Conservation (phyloP, 2,888 invertebrate genomes). For the Sialis lutaria region DNA sequence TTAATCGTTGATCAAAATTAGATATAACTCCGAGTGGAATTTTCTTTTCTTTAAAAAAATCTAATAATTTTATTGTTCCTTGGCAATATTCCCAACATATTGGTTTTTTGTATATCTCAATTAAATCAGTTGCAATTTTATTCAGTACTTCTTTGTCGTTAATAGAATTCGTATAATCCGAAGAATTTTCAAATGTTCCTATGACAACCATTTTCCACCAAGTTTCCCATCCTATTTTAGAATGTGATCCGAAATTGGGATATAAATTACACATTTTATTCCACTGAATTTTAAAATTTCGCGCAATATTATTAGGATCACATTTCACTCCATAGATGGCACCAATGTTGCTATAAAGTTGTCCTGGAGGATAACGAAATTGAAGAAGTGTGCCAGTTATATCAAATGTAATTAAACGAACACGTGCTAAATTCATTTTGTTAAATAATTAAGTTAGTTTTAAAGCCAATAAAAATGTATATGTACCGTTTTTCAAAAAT, state of each 20-base stretch:
- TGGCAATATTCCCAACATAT: constrained; percentile 56
- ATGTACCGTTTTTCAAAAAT: too few relatives aligned
- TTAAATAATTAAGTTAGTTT: not conserved
- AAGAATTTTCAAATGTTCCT: constrained; percentile 40
- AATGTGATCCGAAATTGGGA: constrained; percentile 63
- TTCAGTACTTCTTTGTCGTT: constrained; percentile 25
- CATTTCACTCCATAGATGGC: constrained; percentile 46
- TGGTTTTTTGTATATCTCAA: constrained; percentile 50
- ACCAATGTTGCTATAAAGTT: constrained; percentile 57
- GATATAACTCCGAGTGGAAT: constrained; percentile 60
- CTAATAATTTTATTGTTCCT: constrained; percentile 46
- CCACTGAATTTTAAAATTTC: constrained; percentile 47
- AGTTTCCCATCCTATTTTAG: constrained; percentile 50
- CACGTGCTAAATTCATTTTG: constrained; percentile 27
- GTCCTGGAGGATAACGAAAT: constrained; percentile 49
- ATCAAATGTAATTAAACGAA: constrained; percentile 68
- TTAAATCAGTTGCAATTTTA: constrained; percentile 38
- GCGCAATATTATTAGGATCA: constrained; percentile 35
- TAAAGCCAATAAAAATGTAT: not conserved
- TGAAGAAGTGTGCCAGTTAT: constrained; percentile 70
- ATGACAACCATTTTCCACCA: constrained; percentile 69
- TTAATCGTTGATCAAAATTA: constrained; percentile 73
- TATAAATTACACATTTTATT: constrained; percentile 42
- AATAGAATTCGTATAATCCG: constrained; percentile 27
- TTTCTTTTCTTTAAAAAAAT: constrained; percentile 31